Evolutionary conservation across 2,113 vertebrate genomes (phyloP).

Genomic region (Bufo bufo): DNA sequence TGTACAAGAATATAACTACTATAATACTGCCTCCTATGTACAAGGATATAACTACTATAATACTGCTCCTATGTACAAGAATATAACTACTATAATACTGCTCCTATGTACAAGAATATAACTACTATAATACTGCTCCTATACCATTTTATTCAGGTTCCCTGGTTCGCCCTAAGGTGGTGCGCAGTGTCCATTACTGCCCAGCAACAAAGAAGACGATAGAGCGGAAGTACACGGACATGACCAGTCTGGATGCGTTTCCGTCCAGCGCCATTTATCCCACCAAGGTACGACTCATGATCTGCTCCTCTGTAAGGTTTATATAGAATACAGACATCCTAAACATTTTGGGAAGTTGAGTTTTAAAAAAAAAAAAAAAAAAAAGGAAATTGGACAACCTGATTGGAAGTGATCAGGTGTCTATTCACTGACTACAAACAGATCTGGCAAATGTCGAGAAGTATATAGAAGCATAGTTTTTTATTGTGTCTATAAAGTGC

Average conservation of each 20-base stretch:
- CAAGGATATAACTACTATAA: neutral
- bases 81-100: neutral
- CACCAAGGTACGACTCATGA: slow-evolving; percentile 81
- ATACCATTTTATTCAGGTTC: slow-evolving; percentile 77
- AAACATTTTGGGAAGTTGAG: no score
- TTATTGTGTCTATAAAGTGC: no score
- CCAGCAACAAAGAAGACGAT: slow-evolving; percentile 95
- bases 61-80: neutral
- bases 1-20: neutral
- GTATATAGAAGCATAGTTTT: no score
- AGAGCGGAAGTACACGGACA: slow-evolving; percentile 91
- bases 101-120: neutral
- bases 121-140: no score
- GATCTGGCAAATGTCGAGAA: no score
- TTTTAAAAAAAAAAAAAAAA: no score
- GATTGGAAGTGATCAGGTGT: no score
- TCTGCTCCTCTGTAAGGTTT: no score
- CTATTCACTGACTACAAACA: no score
- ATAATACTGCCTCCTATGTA: neutral
- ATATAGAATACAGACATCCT: no score
- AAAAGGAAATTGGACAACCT: neutral
- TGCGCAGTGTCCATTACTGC: slow-evolving; percentile 96
- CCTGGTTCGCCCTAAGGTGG: slow-evolving; percentile 91
- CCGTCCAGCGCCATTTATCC: slow-evolving; percentile 90
- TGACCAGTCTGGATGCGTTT: slow-evolving; percentile 93